Conservation (phyloP, 2,797 vertebrate species). For the Periophthalmus magnuspinnatus region DNA sequence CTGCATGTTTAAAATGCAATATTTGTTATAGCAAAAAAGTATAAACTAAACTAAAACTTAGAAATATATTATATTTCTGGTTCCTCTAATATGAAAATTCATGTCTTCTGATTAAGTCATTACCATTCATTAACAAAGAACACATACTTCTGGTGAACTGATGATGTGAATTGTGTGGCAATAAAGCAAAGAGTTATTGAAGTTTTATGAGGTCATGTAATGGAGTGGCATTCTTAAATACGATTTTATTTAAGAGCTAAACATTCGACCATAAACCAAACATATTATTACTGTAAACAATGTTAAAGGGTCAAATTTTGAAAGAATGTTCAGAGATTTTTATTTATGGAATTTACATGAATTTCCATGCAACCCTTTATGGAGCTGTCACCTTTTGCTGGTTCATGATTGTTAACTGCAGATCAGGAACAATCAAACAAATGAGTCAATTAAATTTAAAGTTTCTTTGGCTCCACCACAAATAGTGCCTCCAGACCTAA, state of each 20-base stretch:
- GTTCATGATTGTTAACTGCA: background rate
- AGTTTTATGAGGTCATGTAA: constrained; percentile 12
- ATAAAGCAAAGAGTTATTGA: constrained; percentile 31
- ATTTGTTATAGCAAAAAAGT: constrained; percentile 16
- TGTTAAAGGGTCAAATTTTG: too few species aligned
- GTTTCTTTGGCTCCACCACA: too few species aligned
- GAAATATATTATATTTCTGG: background rate
- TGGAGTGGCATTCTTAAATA: background rate
- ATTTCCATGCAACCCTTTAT: background rate
- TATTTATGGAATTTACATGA: background rate
- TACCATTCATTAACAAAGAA: constrained; percentile 14
- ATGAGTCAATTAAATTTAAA: too few species aligned
- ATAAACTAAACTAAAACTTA: background rate
- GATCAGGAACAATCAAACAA: too few species aligned
- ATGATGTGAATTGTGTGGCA: constrained; percentile 25
- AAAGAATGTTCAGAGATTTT: background rate
- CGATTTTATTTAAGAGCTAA: background rate
- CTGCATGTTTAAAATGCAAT: constrained; percentile 26
- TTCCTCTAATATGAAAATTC: background rate
- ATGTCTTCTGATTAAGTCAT: constrained; percentile 28
- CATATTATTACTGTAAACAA: background rate
- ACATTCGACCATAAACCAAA: background rate
- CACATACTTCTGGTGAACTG: constrained; percentile 24
- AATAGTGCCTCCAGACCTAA: too few species aligned
- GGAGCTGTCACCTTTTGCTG: background rate